Evolutionary conservation across 2,888 invertebrate species (phyloP).

Genomic region (Acanthacorydalis orientalis): DNA sequence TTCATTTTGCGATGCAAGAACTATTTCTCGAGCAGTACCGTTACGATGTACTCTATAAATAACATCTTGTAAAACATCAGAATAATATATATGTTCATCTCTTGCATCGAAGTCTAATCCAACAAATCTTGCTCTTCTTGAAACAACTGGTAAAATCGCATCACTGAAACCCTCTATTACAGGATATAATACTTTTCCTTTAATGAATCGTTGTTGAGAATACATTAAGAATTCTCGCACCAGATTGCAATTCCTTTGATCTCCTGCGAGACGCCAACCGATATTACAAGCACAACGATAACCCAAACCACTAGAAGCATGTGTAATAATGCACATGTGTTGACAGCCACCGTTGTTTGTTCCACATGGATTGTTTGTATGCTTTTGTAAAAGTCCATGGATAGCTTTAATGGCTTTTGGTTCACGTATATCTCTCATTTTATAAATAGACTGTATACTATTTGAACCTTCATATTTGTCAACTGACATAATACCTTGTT

Average conservation of each 20-base stretch:
- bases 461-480: conserved; percentile 69
- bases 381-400: conserved; percentile 60
- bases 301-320: conserved; percentile 50
- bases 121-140: conserved; percentile 79
- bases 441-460: conserved; percentile 63
- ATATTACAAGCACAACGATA: conserved; percentile 86
- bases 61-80: conserved; percentile 90
- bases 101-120: conserved; percentile 87
- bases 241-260: conserved; percentile 62
- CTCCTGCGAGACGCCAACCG: conserved; percentile 59
- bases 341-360: conserved; percentile 78
- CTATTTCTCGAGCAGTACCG: conserved; percentile 69
- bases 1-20: conserved; percentile 89
- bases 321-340: conserved; percentile 86
- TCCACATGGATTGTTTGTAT: conserved; percentile 68
- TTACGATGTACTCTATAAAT: conserved; percentile 72
- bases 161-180: conserved; percentile 85
- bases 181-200: conserved; percentile 78
- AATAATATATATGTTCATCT: conserved; percentile 88
- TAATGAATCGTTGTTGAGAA: conserved; percentile 88
- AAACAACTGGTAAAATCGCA: conserved; percentile 87
- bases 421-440: conserved; percentile 62
- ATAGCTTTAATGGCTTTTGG: conserved; percentile 73
- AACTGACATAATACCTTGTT: conserved; percentile 75
- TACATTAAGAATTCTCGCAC: conserved; percentile 87